These are phyloP conservation scores for Paradoxurus hermaphroditus DNA, from an alignment of 2,113 vertebrate species.

Conservation along the genomic window DNA sequence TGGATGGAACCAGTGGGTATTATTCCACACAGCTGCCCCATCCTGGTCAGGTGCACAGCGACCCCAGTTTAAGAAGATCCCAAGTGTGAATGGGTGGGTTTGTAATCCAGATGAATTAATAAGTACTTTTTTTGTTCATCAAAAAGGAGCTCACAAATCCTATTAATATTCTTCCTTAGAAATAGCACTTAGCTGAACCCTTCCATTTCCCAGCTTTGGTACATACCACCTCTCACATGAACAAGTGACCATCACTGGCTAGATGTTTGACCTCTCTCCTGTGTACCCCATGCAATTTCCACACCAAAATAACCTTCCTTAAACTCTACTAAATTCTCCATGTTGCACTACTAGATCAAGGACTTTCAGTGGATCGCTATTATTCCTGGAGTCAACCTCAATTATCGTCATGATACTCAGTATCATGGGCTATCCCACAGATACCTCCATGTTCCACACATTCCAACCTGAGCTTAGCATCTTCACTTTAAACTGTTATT, in stretches of 20 bases:
- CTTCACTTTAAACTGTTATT: neutral
- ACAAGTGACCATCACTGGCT: neutral
- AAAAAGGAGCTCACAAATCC: neutral
- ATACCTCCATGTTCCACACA: neutral
- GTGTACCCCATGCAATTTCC: neutral
- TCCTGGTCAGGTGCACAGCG: neutral
- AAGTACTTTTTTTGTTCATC: neutral
- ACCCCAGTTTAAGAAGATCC: neutral
- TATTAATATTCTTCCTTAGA: neutral
- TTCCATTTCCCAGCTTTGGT: neutral
- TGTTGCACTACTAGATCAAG: neutral
- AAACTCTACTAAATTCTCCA: neutral
- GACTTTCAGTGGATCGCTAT: neutral
- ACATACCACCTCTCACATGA: neutral
- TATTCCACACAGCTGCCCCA: neutral
- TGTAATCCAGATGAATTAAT: neutral
- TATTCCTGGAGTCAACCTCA: neutral
- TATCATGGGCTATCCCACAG: neutral
- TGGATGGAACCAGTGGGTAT: too few relatives aligned
- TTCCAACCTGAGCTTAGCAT: neutral
- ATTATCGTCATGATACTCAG: neutral
- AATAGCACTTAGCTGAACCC: too few relatives aligned
- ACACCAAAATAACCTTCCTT: neutral
- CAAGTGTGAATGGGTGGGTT: neutral
- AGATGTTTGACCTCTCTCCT: neutral